Percentiles rank a stretch among this genome's conserved stretches.
Evolutionary conservation across 2,888 invertebrate species (phyloP).

Genomic region (Temnothorax ravouxi): DNA sequence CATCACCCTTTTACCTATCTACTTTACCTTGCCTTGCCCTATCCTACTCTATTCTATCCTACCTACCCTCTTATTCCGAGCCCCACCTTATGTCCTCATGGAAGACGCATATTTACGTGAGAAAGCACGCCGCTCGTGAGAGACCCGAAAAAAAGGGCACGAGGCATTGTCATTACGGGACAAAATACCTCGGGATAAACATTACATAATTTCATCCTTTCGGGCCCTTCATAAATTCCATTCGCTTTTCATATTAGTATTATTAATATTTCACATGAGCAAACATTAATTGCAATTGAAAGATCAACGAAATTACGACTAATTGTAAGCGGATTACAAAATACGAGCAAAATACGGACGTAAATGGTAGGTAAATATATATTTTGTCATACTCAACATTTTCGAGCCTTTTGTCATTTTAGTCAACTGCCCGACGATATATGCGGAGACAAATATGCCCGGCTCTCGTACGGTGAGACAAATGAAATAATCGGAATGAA

Average conservation of each 20-base stretch:
- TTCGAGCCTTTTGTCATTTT: slow-evolving; percentile 19
- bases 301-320: slow-evolving; percentile 34
- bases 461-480: slow-evolving; percentile 17
- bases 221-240: background rate
- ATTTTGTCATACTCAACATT: slow-evolving; percentile 15
- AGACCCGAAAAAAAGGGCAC: background rate
- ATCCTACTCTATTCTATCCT: slow-evolving; percentile 2
- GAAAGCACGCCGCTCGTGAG: slow-evolving; percentile 15
- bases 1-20: slow-evolving; percentile 51
- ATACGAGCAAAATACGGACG: background rate
- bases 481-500: slow-evolving; percentile 51
- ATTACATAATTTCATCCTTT: background rate
- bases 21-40: slow-evolving; percentile 1
- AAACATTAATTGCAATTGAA: slow-evolving; percentile 38
- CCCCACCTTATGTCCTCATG: slow-evolving; percentile 49
- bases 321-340: slow-evolving; percentile 41
- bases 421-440: background rate
- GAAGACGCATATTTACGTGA: slow-evolving; percentile 20
- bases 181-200: background rate
- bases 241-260: background rate
- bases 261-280: slow-evolving; percentile 8
- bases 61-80: slow-evolving; percentile 37
- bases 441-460: too few relatives aligned
- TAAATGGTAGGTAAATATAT: slow-evolving; percentile 39
- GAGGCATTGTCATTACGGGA: background rate